These are phyloP conservation scores for Drosophila kambysellisi DNA, from an alignment of 2,888 invertebrate species.

Conservation along the genomic window DNA sequence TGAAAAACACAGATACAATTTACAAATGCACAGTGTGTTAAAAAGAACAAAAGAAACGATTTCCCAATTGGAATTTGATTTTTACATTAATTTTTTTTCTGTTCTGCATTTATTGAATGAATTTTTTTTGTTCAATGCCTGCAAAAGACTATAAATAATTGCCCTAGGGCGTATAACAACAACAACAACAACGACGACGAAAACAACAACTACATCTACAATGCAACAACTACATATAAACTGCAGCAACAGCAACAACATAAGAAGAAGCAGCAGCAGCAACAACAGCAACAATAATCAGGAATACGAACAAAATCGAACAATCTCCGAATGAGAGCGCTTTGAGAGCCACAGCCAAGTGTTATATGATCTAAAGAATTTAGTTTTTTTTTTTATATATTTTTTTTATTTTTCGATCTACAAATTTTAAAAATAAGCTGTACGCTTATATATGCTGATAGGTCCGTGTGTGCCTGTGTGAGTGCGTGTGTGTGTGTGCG, in stretches of 20 bases:
- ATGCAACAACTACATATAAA: slow-evolving; percentile 31
- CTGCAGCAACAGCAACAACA: slow-evolving; percentile 36
- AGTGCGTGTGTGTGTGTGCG: slow-evolving; percentile 33
- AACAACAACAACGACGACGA: slow-evolving; percentile 15
- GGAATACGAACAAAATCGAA: slow-evolving; percentile 48
- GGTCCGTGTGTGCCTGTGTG: slow-evolving; percentile 31
- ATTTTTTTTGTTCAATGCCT: slow-evolving; percentile 46
- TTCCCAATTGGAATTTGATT: slow-evolving; percentile 32
- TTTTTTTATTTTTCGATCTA: slow-evolving; percentile 33
- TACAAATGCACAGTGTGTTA: slow-evolving; percentile 33
- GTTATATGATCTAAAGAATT: slow-evolving; percentile 68
- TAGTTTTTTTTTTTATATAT: slow-evolving; percentile 25
- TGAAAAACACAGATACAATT: slow-evolving; percentile 38
- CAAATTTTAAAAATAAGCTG: slow-evolving; percentile 68
- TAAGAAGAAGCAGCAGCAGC: slow-evolving; percentile 29
- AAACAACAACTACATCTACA: slow-evolving; percentile 15
- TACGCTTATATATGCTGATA: slow-evolving; percentile 24
- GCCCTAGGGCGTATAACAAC: slow-evolving; percentile 54
- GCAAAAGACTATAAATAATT: slow-evolving; percentile 68
- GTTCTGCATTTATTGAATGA: slow-evolving; percentile 39
- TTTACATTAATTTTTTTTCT: slow-evolving; percentile 30
- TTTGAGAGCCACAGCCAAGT: slow-evolving; percentile 51
- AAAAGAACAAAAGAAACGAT: slow-evolving; percentile 20
- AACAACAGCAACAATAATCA: slow-evolving; percentile 44
- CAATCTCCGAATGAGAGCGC: slow-evolving; percentile 42